These are phyloP conservation scores for Sebastes itinus DNA, from an alignment of 2,797 vertebrate genomes.

Conservation along the genomic window DNA sequence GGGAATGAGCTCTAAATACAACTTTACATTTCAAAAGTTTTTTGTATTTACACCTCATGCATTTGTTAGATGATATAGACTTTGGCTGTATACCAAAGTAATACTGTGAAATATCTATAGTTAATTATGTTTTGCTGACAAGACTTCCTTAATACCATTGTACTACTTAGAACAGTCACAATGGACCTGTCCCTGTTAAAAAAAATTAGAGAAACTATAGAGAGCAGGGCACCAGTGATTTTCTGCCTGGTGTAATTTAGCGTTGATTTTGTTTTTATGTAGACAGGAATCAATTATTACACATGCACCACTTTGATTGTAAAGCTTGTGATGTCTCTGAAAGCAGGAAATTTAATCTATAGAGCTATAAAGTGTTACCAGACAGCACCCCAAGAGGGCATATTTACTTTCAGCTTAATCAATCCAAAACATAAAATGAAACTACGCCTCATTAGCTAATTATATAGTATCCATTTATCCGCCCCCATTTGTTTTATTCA, in stretches of 20 bases:
- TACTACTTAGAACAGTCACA: background rate
- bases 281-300: conserved; percentile 40
- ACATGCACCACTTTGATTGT: conserved; percentile 33
- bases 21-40: too few relatives aligned
- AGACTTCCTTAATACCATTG: background rate
- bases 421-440: conserved; percentile 55
- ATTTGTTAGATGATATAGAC: background rate
- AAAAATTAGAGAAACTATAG: background rate
- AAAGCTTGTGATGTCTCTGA: conserved; percentile 32
- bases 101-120: background rate
- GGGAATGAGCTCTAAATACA: background rate
- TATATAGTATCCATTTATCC: conserved; percentile 31
- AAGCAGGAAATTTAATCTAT: conserved; percentile 31
- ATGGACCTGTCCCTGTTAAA: background rate
- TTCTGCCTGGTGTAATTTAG: background rate
- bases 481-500: conserved; percentile 16
- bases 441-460: conserved; percentile 52
- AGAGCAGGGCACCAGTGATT: background rate
- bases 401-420: conserved; percentile 46
- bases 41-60: background rate
- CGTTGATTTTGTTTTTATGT: conserved; percentile 35
- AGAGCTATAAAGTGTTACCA: conserved; percentile 49
- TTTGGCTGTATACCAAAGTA: background rate
- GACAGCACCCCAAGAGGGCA: conserved; percentile 1
- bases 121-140: background rate